A percentile compares a stretch with the other conserved stretches of the same genome.
Conservation (phyloP, 1,140 invertebrate species). For the Eulimnadia texana region DNA sequence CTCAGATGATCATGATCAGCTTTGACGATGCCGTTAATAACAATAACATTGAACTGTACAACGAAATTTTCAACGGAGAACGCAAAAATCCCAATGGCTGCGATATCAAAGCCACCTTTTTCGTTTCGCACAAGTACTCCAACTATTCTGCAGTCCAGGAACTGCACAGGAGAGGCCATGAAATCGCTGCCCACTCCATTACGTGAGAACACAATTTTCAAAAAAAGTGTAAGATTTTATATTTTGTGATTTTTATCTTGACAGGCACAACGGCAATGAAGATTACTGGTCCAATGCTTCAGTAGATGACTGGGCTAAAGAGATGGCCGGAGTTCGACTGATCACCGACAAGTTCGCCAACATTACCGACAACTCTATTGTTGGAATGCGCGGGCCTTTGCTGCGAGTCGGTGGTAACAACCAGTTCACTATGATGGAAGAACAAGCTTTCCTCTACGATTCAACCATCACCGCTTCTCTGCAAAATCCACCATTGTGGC, state of each 20-base stretch:
- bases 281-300: conserved; percentile 87
- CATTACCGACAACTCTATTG: conserved; percentile 82
- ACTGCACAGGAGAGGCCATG: conserved; percentile 84
- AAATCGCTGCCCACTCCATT: conserved; percentile 94
- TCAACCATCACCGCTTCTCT: conserved; percentile 86
- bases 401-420: conserved; percentile 86
- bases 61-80: conserved; percentile 80
- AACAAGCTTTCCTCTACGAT: conserved; percentile 89
- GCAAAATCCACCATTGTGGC: conserved; percentile 85
- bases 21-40: conserved; percentile 95
- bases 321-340: conserved; percentile 89
- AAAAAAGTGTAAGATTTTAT: not conserved
- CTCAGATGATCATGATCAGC: conserved; percentile 93
- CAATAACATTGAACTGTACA: conserved; percentile 89
- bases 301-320: conserved; percentile 86
- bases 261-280: conserved; percentile 78
- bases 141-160: conserved; percentile 94
- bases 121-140: conserved; percentile 95
- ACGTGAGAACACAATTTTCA: too few relatives aligned
- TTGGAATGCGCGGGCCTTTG: conserved; percentile 85
- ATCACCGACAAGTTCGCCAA: conserved; percentile 86
- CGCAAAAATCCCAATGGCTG: conserved; percentile 92
- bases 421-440: conserved; percentile 96
- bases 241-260: conserved; percentile 17
- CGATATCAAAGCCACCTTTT: conserved; percentile 92